Percentiles rank a stretch among this genome's conserved stretches.
These are phyloP conservation scores for Heterohyrax brucei DNA, from an alignment of 2,797 vertebrate genomes.

Conservation along the genomic window DNA sequence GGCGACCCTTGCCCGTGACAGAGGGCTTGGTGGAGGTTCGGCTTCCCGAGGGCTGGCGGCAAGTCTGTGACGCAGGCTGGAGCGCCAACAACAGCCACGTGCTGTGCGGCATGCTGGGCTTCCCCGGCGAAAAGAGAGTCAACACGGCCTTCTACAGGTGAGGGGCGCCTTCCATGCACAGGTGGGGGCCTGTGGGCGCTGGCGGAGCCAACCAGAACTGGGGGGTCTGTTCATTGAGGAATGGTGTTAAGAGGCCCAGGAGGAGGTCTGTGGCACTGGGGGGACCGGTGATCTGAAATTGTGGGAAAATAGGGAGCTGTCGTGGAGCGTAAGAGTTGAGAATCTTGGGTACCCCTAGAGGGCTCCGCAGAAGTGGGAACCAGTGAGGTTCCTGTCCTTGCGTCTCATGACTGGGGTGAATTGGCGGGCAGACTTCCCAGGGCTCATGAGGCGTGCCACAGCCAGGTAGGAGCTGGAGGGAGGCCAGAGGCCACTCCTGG, in stretches of 20 bases:
- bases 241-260: background rate
- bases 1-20: slow-evolving; percentile 92
- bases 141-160: slow-evolving; percentile 99
- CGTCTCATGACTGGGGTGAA: background rate
- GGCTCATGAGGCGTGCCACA: no score
- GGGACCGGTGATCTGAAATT: background rate
- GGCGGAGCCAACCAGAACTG: background rate
- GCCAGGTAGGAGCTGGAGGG: no score
- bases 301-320: accelerated
- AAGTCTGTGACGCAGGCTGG: slow-evolving; percentile 97
- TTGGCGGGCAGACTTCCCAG: background rate
- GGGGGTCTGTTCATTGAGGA: background rate
- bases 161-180: slow-evolving; percentile 89
- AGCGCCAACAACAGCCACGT: slow-evolving; percentile 94
- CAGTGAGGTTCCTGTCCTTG: background rate
- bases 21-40: slow-evolving; percentile 97
- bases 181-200: slow-evolving; percentile 89
- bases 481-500: no score
- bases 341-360: background rate
- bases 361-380: background rate
- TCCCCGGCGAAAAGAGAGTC: slow-evolving; percentile 95
- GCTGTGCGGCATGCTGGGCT: slow-evolving; percentile 98
- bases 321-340: background rate
- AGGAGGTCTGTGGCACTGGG: background rate
- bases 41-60: slow-evolving; percentile 94